Evolutionary conservation across 1,140 invertebrate species (phyloP).

Genomic region (Trissolcus basalis): DNA sequence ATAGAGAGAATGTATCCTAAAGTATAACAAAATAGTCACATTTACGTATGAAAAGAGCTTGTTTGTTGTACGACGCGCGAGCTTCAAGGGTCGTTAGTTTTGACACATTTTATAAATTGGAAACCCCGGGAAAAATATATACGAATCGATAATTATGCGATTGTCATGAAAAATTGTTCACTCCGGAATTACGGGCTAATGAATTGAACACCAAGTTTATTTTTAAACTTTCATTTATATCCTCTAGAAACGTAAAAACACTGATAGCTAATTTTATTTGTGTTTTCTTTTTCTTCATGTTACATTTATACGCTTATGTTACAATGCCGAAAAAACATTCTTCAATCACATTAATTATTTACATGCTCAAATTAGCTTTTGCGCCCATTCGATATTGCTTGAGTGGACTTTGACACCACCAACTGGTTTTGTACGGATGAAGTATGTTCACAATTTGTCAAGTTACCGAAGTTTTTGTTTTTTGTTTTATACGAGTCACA

Average conservation of each 20-base stretch:
- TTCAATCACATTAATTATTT: constrained; percentile 40
- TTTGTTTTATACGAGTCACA: constrained; percentile 8
- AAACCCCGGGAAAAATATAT: no score
- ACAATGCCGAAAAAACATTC: constrained; percentile 34
- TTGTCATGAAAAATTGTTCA: no score
- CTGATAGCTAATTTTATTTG: constrained; percentile 35
- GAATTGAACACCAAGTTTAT: constrained; percentile 13
- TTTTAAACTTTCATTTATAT: constrained; percentile 47
- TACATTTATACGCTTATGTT: constrained; percentile 46
- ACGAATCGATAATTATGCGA: no score
- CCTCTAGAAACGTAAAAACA: constrained; percentile 57
- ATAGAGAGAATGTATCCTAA: no score
- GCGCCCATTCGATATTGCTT: constrained; percentile 46
- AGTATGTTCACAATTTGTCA: constrained; percentile 11
- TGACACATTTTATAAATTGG: no score
- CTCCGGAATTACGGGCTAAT: constrained; percentile 6
- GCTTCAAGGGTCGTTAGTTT: no score
- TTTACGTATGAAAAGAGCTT: no score
- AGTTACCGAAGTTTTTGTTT: constrained; percentile 7
- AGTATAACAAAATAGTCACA: no score
- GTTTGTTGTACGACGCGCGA: no score
- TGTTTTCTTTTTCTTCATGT: constrained; percentile 15
- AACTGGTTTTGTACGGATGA: constrained; percentile 16
- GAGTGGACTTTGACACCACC: constrained; percentile 19
- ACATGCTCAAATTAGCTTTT: constrained; percentile 38